Base-by-base conservation (phyloP, 2,113 vertebrate species). In the Chinchilla lanigera region DNA sequence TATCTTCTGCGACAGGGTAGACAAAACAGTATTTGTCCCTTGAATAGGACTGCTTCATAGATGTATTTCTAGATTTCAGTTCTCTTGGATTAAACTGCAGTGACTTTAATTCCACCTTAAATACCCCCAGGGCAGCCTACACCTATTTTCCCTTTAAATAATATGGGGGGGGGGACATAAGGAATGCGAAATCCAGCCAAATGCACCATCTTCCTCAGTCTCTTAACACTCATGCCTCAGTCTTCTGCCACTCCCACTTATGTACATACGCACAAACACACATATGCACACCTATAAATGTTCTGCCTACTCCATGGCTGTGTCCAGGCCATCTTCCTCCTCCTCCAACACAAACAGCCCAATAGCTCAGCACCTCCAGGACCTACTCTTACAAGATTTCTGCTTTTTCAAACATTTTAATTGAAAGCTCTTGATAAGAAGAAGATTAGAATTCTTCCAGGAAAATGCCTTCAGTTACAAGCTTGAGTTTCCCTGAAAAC, bases 11-110 rank as follows among this genome's bases (percentile, higher is more conserved):
- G 67, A 71, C 44, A 93, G 90, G 8, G 86, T 63, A 94, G 89
- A 89, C 78, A 69, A 85, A 89, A 67, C 89, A 93, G 77, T 78
- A 60, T 61, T 91, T 60, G 19, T 65, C 78, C 84, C 81, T 93
- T 65, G 60, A 82, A 77, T 67, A 75, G 69, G 75, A 85, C n/a
- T 88, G 44, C 35, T 86, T 61, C 82, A 80, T n/a, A 65, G 44
- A 83, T 73, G 7, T 58, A 91, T 94, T 52, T 60, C 73, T 5
- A 16, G 86, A 84, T 30, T 44, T 54, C n/a, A n/a, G 30, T 63
- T 87, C 56, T 9, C 28, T 67, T 52, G 83, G 56, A 90, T 56
- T 50, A 38, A 61, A 81, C 38, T 10, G 3, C 5, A 6, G 44
- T 12, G 50, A n/a, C n/a, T 91, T 95, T 87, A 28, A 30, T 73